Conservation (phyloP, 2,888 invertebrate species). For the Mechanitis messenoides region DNA sequence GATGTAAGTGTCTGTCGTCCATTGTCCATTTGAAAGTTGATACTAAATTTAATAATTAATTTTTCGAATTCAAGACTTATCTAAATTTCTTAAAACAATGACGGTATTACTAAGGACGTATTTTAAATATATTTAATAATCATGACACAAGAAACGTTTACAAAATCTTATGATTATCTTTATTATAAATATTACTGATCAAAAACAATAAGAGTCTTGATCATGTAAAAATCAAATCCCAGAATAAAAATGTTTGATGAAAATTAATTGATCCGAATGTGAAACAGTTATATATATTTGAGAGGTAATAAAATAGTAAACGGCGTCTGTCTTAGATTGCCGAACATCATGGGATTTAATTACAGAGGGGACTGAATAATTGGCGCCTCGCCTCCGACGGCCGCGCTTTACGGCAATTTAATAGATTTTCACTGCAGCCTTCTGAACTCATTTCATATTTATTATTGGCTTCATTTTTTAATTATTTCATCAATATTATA, state of each 20-base stretch:
- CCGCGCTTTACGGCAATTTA: slow-evolving; percentile 67
- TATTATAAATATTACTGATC: no score
- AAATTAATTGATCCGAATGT: slow-evolving; percentile 22
- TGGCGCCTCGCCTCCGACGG: slow-evolving; percentile 67
- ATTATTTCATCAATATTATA: slow-evolving; percentile 29
- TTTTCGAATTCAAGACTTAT: no score
- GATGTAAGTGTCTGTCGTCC: no score
- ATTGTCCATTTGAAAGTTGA: no score
- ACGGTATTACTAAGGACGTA: no score
- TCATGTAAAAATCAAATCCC: no score
- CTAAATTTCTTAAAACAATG: no score
- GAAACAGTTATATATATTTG: slow-evolving; percentile 46
- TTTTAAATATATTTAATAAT: no score
- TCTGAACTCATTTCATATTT: slow-evolving; percentile 57
- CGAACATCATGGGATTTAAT: slow-evolving; percentile 72
- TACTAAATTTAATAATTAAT: no score
- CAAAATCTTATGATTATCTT: no score
- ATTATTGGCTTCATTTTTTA: slow-evolving; percentile 50
- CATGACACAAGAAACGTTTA: no score
- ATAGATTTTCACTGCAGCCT: slow-evolving; percentile 63
- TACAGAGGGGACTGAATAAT: slow-evolving; percentile 68
- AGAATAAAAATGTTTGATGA: slow-evolving; percentile 11
- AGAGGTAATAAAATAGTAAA: slow-evolving; percentile 67
- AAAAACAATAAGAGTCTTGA: no score
- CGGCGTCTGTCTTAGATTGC: slow-evolving; percentile 68